A percentile compares a stretch with the other conserved stretches of the same genome.
These are phyloP conservation scores for Drosophila teissieri DNA, from an alignment of 1,140 invertebrate genomes.

Conservation along the genomic window DNA sequence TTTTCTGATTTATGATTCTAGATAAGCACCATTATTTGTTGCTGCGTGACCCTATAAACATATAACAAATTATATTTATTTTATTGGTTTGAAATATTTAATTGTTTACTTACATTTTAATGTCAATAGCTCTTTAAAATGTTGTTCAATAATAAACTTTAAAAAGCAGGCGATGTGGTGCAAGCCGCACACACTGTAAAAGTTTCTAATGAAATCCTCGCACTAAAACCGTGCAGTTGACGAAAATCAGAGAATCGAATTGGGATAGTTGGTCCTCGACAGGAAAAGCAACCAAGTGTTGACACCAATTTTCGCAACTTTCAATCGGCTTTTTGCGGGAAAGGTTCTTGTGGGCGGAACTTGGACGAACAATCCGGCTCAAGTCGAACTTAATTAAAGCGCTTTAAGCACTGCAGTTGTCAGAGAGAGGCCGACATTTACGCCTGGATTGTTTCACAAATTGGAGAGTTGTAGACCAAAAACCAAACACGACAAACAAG, in stretches of 20 bases:
- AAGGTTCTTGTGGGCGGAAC: slow-evolving; percentile 14
- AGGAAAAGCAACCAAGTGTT: slow-evolving; percentile 29
- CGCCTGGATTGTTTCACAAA: slow-evolving; percentile 45
- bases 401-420: slow-evolving; percentile 38
- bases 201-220: slow-evolving; percentile 47
- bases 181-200: slow-evolving; percentile 2
- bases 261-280: slow-evolving; percentile 2
- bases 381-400: slow-evolving; percentile 58
- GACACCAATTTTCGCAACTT: slow-evolving; percentile 48
- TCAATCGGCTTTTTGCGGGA: slow-evolving; percentile 36
- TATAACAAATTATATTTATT: no score
- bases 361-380: slow-evolving; percentile 33
- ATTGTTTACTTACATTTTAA: no score
- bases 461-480: slow-evolving; percentile 51
- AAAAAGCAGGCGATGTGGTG: slow-evolving; percentile 6
- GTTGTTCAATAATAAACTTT: neutral
- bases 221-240: slow-evolving; percentile 20
- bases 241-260: slow-evolving; percentile 15
- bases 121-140: no score
- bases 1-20: no score
- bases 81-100: no score
- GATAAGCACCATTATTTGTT: no score
- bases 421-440: slow-evolving; percentile 21
- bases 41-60: no score
- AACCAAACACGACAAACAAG: slow-evolving; percentile 56